Percentiles rank a stretch among this genome's conserved stretches.
These are phyloP conservation scores for Gallirallus australis DNA, from an alignment of 2,797 vertebrate species.

Conservation along the genomic window DNA sequence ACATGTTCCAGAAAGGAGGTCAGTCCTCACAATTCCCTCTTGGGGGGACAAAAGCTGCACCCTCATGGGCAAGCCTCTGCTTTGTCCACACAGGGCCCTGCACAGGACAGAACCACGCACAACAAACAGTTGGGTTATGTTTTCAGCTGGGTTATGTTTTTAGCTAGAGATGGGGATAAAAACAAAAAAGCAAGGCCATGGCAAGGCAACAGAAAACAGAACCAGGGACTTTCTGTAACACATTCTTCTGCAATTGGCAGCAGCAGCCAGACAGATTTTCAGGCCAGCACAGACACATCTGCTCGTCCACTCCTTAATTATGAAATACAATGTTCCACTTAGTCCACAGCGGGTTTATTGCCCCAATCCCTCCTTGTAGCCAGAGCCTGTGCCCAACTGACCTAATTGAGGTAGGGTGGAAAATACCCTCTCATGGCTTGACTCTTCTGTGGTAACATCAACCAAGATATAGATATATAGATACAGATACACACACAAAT, in stretches of 20 bases:
- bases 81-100: neutral
- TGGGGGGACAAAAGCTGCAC: neutral
- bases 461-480: neutral
- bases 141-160: neutral
- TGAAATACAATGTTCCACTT: neutral
- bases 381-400: neutral
- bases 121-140: neutral
- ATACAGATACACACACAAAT: no score
- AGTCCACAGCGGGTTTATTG: neutral
- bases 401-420: neutral
- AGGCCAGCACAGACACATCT: neutral
- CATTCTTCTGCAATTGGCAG: neutral
- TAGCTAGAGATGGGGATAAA: neutral
- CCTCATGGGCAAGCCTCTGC: neutral
- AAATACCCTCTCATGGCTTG: neutral
- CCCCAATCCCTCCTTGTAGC: neutral
- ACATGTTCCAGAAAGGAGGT: neutral
- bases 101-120: neutral
- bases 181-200: neutral
- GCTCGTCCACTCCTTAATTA: neutral
- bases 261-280: neutral
- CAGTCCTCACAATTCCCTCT: neutral
- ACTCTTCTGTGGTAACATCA: neutral
- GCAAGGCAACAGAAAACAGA: neutral
- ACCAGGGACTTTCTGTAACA: neutral